Percentiles rank a stretch among this genome's conserved stretches.
phyloP scores from a whole-genome alignment of 2,888 invertebrate genomes.

The Crocallis elinguaria region DNA sequence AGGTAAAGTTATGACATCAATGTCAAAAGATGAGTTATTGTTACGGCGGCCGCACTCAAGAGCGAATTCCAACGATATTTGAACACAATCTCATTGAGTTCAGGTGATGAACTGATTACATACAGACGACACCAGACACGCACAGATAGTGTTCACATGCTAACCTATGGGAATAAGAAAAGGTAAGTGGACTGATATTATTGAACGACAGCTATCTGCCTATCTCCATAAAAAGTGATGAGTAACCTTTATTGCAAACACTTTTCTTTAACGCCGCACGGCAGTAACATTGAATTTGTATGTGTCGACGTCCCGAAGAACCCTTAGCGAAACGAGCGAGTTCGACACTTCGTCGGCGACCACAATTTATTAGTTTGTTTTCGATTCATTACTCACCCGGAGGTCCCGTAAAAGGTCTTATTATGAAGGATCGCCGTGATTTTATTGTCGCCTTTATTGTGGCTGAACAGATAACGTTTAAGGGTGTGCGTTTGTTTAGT shows the following conservation, averaged over 20 bases:
- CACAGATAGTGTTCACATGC: no score
- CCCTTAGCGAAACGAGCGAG: conserved; percentile 40
- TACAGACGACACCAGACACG: no score
- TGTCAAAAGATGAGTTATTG: no score
- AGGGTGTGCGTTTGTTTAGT: conserved; percentile 24
- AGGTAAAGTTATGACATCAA: no score
- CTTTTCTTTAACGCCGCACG: conserved; percentile 33
- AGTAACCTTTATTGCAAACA: conserved; percentile 47
- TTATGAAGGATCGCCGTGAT: conserved; percentile 51
- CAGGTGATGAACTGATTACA: no score
- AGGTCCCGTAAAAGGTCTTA: conserved; percentile 51
- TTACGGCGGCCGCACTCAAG: no score
- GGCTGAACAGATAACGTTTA: conserved; percentile 31
- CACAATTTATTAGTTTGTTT: conserved; percentile 65
- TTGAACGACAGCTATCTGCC: no score
- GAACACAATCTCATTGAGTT: no score
- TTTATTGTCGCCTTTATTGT: conserved; percentile 59
- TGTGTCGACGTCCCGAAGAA: conserved; percentile 41
- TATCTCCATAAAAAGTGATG: conserved; percentile 8
- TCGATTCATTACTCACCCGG: conserved; percentile 61
- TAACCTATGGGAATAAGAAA: background rate
- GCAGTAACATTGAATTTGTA: conserved; percentile 52
- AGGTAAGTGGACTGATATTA: background rate
- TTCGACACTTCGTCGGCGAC: conserved; percentile 56
- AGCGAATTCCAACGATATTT: no score